Conservation (phyloP, 23 tunicate species). For the Trididemnum miniatum region DNA sequence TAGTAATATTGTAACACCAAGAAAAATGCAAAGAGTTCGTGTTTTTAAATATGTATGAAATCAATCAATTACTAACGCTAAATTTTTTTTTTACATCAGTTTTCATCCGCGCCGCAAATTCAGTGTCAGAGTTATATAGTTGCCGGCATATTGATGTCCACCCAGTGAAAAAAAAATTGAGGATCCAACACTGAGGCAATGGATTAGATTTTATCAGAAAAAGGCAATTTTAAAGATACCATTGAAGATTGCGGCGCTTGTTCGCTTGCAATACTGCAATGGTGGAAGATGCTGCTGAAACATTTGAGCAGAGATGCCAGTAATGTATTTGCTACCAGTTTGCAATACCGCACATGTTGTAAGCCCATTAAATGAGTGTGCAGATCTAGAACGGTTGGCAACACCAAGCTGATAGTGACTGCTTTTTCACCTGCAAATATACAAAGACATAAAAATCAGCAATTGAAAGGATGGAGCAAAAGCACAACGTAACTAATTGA, state of each 20-base stretch:
- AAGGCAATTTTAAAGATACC: background rate
- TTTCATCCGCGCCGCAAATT: background rate
- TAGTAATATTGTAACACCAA: too few relatives aligned
- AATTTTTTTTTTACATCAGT: background rate
- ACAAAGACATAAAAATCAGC: too few relatives aligned
- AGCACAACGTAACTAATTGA: too few relatives aligned
- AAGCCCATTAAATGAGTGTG: background rate
- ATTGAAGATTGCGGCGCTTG: background rate
- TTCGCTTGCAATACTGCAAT: background rate
- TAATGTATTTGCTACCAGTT: background rate
- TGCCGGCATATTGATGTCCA: background rate
- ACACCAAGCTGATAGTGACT: background rate
- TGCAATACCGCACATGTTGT: background rate
- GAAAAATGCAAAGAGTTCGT: too few relatives aligned
- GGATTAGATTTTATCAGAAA: background rate
- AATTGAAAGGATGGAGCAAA: too few relatives aligned
- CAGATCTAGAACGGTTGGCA: background rate
- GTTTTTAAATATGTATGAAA: too few relatives aligned
- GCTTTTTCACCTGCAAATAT: background rate
- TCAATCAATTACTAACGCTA: background rate
- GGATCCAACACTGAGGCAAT: background rate
- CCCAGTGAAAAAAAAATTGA: background rate
- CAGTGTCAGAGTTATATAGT: too few relatives aligned
- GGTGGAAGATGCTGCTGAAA: background rate
- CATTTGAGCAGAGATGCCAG: background rate